Conservation (phyloP, 2,113 vertebrate genomes). For the Aegithalos caudatus region DNA sequence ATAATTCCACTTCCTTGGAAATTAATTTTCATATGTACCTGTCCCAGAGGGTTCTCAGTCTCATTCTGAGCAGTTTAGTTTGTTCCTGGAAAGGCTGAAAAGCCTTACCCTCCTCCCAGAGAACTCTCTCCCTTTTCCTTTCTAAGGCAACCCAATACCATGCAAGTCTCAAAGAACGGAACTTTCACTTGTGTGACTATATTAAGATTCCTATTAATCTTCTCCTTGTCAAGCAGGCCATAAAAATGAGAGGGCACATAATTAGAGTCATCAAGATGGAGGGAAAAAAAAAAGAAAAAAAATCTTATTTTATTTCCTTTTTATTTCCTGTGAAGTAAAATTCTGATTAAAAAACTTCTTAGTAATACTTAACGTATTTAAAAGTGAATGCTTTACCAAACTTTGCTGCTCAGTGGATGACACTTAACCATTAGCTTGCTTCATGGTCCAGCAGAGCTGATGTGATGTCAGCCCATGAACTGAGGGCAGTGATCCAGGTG, state of each 20-base stretch:
- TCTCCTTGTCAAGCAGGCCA: not conserved
- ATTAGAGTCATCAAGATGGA: not conserved
- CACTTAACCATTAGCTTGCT: not conserved
- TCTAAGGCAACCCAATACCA: not conserved
- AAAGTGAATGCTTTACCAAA: not conserved
- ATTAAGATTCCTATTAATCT: not conserved
- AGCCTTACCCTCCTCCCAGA: not conserved
- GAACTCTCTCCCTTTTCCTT: not conserved
- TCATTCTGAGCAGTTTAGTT: not conserved
- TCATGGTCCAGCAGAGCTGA: not conserved
- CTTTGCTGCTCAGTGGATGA: not conserved
- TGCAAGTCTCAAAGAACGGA: not conserved
- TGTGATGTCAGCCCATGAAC: not conserved
- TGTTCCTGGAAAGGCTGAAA: not conserved
- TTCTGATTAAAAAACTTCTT: not conserved
- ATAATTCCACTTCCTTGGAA: not conserved
- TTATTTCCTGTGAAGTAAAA: not conserved
- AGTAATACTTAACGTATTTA: not conserved
- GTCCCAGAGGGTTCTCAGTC: not conserved
- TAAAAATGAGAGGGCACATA: not conserved
- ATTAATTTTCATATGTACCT: not conserved
- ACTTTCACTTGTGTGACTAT: not conserved
- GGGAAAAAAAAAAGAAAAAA: rapidly evolving
- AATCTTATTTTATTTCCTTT: not conserved
- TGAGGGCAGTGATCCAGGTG: not conserved